Evolutionary conservation across 1,140 invertebrate species (phyloP), one percentile per base, ranked within the genome.

Genomic region (Grapholita molesta): DNA sequence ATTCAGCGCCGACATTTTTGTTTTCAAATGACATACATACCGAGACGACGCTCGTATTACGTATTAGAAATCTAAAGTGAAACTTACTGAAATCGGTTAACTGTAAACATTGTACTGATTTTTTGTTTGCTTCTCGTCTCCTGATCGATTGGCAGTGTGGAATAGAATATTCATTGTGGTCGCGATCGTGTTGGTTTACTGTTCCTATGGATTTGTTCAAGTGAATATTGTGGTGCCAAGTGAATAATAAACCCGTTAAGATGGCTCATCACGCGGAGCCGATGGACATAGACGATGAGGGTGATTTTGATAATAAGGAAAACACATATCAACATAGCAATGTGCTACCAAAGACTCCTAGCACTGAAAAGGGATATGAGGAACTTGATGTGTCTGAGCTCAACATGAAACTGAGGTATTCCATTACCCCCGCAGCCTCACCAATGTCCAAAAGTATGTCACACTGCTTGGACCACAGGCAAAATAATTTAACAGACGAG

Each of bases 21-120:
- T 89, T 91, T 89, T 88, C 80, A 83, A 82, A 77, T 89, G 85
- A 91, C 89, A 88, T 78, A 87, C 83, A 86, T 89, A 85, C 69
- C 72, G 80, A 72, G 74, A 81, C 70, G 73, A 65, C 71, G 75
- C 71, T 72, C 66, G 68, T 74, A 71, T 73, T 78, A 84, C 77
- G 77, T 73, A 73, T 85, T 89, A 88, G 85, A 87, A 90, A 88
- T 88, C 77, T 70, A 28, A 70, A 85, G 88, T 86, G 84, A 87
- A 88, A 89, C 73, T 79, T 69, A 68, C 72, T 78, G 75, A 82
- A 83, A 82, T 81, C 79, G 83, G 68, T 74, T 79, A 73, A 82
- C 75, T 85, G 83, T 85, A 85, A 87, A 85, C 74, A 85, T 82
- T 87, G 81, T 72, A 87, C 77, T 84, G 68, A 85, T 84, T 84